Evolutionary conservation across 2,888 invertebrate genomes (phyloP), one percentile per base, ranked within the genome.

Genomic region (Smittia sp.): DNA sequence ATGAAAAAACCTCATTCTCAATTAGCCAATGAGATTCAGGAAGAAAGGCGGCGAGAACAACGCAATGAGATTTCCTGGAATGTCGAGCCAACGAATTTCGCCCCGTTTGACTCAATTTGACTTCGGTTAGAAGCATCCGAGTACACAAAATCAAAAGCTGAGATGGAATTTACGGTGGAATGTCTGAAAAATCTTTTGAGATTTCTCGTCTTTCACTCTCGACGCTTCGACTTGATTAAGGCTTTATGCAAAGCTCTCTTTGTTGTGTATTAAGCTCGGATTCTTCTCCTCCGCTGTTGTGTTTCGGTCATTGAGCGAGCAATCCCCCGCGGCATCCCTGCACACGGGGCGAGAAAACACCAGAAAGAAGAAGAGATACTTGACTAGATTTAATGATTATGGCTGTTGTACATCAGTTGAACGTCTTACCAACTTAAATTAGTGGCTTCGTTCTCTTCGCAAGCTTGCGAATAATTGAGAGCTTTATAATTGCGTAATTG

Each of bases 1-100:
- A 32, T 52, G 27, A 27, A 46, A 22, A 52, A 68, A 68, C 20
- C 69, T 69, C 69, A 54, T 27, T 41, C 69, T 54, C 69, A 69
- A 69, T 69, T 69, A 69, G 22, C 69, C 18, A 25, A 69, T 69
- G 54, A 27, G 46, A 68, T 15, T 13, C 58, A 18, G 20, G 20
- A 58, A 22, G 58, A 58, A 58, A 20, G 11, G 18, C 15, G 18
- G 9, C 58, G 58, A 58, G 4, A 58, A 20, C 20, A 58, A 6
- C 11, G 58, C 4, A 1, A 22, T 1, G 58, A 58, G 18, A 20
- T 22, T 22, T 58, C 58, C 32, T 6, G 46, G 46, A 46, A 46
- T 46, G 11, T 46, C n/a, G 18, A 46, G 52, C 52, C 52, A 46
- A 46, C 32, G 32, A 32, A 9, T 6, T 32, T 32, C 32, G 32